Base-by-base conservation (phyloP, 92 coral and sea anemone genomes). In the Bergia sp. region DNA sequence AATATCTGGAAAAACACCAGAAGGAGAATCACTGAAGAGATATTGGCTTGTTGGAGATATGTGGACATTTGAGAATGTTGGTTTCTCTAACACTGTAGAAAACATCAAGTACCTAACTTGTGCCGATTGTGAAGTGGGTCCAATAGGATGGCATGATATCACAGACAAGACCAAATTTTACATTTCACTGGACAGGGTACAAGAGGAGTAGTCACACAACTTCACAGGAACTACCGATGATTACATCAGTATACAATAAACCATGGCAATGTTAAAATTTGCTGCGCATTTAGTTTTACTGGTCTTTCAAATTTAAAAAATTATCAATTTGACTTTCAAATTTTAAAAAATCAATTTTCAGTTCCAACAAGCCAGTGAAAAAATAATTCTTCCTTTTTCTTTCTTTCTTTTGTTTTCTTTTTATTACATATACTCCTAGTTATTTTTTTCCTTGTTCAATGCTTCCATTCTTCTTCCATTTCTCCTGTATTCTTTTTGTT, bases 11-110 rank as follows among this genome's bases (percentile, higher is more conserved):
- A 95, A 88, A 10, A 90, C 90, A 44, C 95, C 93, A 4, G 98
- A 90, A 76, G 94, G 98, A 43, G 96, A 95, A 77, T 93, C 87
- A 7, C 93, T 97, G 38, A 85, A 84, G 45, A 91, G 89, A 80
- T 90, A 91, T 45, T 97, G 99, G 99, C 88, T 95, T 73, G 98
- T 97, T 8, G 65, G 86, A 49, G 98, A 94, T 67, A 97, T 97
- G 99, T 96, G 92, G 90, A 92, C 96, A 38, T 97, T 97, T 93
- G 99, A 97, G 91, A 97, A 97, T 89, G 99, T 97, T 71, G 99
- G 99, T 15, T 97, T 97, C 89, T 97, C 99, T 37, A 93, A 95
- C 86, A 97, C 97, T 57, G 99, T 97, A 47, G 90, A 91, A 53
- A 88, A 95, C 72, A 93, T 95, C 73, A 97, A 97, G 92, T 97